phyloP scores from a whole-genome alignment of 2,113 vertebrate genomes.

The Crotalus viridis region DNA sequence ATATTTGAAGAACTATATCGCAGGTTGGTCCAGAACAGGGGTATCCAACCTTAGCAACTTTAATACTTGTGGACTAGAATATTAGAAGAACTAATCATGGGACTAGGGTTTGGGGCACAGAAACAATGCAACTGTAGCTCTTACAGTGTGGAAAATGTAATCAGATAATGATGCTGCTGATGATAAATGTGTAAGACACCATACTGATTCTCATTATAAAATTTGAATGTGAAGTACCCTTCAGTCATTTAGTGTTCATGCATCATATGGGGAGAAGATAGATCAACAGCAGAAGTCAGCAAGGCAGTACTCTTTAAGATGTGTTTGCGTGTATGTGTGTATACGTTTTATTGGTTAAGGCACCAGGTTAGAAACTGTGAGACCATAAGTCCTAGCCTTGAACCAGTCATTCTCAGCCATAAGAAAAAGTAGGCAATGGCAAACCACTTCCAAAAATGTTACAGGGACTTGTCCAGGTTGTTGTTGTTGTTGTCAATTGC shows the following conservation, averaged over 20 bases:
- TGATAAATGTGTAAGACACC: not conserved
- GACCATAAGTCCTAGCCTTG: not conserved
- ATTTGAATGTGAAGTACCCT: not conserved
- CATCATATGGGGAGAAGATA: not conserved
- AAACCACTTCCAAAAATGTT: not conserved
- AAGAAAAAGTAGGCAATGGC: not conserved
- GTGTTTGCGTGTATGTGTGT: no score
- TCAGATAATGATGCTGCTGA: not conserved
- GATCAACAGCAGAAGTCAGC: not conserved
- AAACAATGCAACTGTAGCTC: not conserved
- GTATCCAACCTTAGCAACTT: not conserved
- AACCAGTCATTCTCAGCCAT: not conserved
- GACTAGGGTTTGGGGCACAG: not conserved
- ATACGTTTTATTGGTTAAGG: not conserved
- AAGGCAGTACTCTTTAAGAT: not conserved
- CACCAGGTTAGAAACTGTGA: not conserved
- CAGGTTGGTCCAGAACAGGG: not conserved
- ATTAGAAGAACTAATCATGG: not conserved
- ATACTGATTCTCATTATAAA: not conserved
- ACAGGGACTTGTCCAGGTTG: not conserved
- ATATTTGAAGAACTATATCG: not conserved
- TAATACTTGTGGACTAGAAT: not conserved
- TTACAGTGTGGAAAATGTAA: not conserved
- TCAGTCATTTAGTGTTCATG: not conserved
- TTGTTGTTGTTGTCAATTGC: no score